Conservation (phyloP, 2,888 invertebrate genomes). For the Oscheius onirici region DNA sequence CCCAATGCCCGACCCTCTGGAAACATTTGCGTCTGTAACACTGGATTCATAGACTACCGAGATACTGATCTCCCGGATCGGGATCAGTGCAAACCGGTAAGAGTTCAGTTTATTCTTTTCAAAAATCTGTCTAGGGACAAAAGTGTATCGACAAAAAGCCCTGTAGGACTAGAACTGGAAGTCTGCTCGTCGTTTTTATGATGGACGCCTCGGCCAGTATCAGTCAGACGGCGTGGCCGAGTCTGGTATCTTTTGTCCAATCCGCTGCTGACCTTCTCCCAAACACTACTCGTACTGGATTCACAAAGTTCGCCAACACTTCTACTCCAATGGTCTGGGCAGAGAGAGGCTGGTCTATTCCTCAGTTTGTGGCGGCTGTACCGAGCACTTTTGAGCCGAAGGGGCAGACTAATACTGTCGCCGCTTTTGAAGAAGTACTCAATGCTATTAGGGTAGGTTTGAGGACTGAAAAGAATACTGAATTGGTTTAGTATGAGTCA, state of each 20-base stretch:
- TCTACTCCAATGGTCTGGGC: neutral
- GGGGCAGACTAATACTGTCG: conserved; percentile 15
- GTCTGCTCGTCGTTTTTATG: neutral
- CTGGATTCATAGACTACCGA: neutral
- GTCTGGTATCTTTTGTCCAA: neutral
- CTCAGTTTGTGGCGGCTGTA: neutral
- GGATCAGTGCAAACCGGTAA: neutral
- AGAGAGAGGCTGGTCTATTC: neutral
- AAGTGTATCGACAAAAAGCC: neutral
- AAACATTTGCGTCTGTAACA: neutral
- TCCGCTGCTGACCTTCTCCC: conserved; percentile 4
- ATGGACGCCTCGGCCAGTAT: conserved; percentile 6
- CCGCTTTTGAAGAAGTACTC: neutral
- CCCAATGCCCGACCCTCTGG: neutral
- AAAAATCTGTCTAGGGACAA: neutral
- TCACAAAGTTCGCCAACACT: conserved; percentile 16
- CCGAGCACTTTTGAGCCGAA: conserved; percentile 5
- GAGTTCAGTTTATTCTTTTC: no score
- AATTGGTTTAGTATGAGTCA: neutral
- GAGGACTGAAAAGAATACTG: neutral
- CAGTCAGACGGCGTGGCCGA: neutral
- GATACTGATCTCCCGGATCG: neutral
- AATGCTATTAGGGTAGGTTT: neutral
- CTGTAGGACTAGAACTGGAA: neutral
- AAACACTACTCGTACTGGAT: neutral